phyloP scores from a whole-genome alignment of 1,140 invertebrate species.

The Procambarus clarkii region DNA sequence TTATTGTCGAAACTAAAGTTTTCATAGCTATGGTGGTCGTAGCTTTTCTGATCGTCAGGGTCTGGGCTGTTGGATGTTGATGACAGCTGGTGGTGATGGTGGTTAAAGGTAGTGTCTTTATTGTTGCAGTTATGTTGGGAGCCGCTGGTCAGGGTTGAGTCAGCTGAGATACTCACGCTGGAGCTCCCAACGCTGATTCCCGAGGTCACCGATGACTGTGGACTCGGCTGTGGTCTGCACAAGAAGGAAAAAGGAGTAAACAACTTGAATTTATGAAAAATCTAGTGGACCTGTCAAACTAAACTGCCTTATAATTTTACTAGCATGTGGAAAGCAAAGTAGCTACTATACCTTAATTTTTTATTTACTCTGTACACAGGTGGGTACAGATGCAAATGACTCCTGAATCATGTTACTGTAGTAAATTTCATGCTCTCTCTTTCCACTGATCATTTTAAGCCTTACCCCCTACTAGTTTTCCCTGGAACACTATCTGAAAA shows the following conservation, averaged over 20 bases:
- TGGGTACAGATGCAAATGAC: too few species aligned
- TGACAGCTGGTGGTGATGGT: slow-evolving; percentile 32
- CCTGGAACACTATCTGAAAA: too few species aligned
- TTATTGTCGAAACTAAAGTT: slow-evolving; percentile 50
- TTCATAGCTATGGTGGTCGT: slow-evolving; percentile 54
- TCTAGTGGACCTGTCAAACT: too few species aligned
- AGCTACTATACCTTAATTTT: too few species aligned
- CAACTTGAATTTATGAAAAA: too few species aligned
- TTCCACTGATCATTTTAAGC: too few species aligned
- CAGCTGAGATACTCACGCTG: slow-evolving; percentile 69
- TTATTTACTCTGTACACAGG: too few species aligned
- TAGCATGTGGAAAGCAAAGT: too few species aligned
- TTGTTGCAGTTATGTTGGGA: slow-evolving; percentile 8
- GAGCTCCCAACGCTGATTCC: slow-evolving; percentile 71
- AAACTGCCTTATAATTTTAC: too few species aligned
- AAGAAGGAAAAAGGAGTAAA: background rate
- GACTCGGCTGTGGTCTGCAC: slow-evolving; percentile 68
- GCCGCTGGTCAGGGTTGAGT: slow-evolving; percentile 59
- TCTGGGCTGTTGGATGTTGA: slow-evolving; percentile 54
- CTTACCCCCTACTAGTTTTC: too few species aligned
- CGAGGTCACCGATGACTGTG: slow-evolving; percentile 72
- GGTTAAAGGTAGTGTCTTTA: slow-evolving; percentile 34
- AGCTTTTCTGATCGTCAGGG: slow-evolving; percentile 31
- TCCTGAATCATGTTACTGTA: too few species aligned
- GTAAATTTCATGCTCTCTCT: too few species aligned